phyloP scores from a whole-genome alignment of 2,113 vertebrate genomes.

The Bos indicus region DNA sequence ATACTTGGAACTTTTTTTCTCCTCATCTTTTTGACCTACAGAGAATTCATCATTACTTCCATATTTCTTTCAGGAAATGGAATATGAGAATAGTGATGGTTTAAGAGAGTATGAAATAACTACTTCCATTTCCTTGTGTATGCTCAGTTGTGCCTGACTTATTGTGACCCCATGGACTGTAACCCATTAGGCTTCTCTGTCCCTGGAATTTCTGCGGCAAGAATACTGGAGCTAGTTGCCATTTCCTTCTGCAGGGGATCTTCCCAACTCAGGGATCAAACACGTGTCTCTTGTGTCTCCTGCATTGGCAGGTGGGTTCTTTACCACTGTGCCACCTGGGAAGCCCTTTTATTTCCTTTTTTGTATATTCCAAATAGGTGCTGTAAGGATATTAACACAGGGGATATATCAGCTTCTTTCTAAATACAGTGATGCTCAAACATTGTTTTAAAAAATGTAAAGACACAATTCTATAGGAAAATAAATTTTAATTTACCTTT shows the following conservation, averaged over 20 bases:
- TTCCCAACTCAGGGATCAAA: background rate
- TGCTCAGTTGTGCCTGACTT: background rate
- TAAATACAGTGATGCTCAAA: conserved; percentile 59
- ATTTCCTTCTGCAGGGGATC: background rate
- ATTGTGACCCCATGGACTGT: background rate
- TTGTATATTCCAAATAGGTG: background rate
- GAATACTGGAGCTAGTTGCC: background rate
- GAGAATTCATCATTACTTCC: background rate
- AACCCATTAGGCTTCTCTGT: background rate
- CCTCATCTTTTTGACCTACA: background rate
- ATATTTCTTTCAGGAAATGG: background rate
- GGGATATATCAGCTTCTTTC: conserved; percentile 57
- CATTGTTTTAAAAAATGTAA: conserved; percentile 42
- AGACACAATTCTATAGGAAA: conserved; percentile 43
- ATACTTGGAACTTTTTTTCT: background rate
- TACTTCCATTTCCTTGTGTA: background rate
- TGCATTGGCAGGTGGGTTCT: background rate
- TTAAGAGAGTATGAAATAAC: background rate
- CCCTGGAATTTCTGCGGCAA: background rate
- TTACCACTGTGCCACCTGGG: background rate
- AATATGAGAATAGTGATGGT: background rate
- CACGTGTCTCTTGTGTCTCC: background rate
- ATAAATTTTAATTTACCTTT: background rate
- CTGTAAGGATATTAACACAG: background rate
- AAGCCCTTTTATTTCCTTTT: background rate